Evolutionary conservation across 2,888 invertebrate species (phyloP), one percentile per base, ranked within the genome.

Genomic region (Baccha elongata): DNA sequence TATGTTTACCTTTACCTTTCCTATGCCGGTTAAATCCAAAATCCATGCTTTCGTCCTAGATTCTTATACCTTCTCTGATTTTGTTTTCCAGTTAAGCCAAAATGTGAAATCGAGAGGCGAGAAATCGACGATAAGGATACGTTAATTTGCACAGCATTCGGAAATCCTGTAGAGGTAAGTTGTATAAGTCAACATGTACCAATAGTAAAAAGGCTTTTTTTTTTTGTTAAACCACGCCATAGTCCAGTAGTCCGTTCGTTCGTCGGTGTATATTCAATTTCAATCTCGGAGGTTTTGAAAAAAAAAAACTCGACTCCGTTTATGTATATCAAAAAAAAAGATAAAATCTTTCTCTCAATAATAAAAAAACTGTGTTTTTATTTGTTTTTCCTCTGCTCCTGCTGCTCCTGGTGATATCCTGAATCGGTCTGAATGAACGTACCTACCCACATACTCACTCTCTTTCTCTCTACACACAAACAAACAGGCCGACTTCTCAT

Each of bases 71-170:
- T 40, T 4, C 32, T 29, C 35, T 65, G 52, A 52, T 85, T 76
- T 67, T 71, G 84, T 84, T 64, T 91, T 91, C 11, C 91, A 97
- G 97, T 93, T 91, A 94, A 95, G 86, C 97, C 97, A 1, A 95
- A 95, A 87, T 98, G 97, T 89, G 93, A 94, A 64, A 95, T 98
- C 86, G 94, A 94, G 83, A 94, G 94, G 86, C 92, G 92, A 40
- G 94, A 95, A 88, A 92, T 93, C 64, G 93, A 96, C 79, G 96
- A 96, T 26, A 93, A 94, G 84, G 94, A 95, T 88, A 94, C 95
- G 67, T 91, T 97, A 64, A 93, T 95, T 40, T 98, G 98, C 90
- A 94, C 94, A 19, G 96, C 96, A 0, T 92, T 92, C 72, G 96
- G 96, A 15, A 97, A 97, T 91, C 97, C 98, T 0, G 91, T 85